Base-by-base conservation (phyloP, 2,888 invertebrate genomes). In the Oligia strigilis region DNA sequence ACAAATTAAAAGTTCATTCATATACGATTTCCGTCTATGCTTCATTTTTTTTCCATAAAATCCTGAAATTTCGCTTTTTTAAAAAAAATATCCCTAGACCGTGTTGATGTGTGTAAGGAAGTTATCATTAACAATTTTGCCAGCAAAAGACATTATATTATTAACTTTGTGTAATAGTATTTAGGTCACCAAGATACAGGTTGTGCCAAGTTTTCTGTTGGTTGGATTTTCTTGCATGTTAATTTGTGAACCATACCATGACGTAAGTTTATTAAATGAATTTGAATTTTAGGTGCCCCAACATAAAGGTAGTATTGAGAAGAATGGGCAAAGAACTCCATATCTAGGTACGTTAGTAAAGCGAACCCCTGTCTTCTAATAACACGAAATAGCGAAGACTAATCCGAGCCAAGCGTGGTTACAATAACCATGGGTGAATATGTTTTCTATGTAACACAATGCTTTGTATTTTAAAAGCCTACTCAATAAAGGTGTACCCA, bases 401-500 rank as follows among this genome's bases (percentile, higher is more conserved):
- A 40, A 11, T 65, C 23, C 4, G 5, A n/a, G 17, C n/a, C 36
- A 8, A 52, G 72, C 17, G 4, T n/a, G 29, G 29, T 49, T 23
- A 70, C 23, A 70, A 14, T 49, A 73, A 73, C 9, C 14, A 46
- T 17, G 60, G 5, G 13, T 43, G 11, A 8, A 23, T n/a, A 19
- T 29, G 19, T 29, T 49, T 40, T 4, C 36, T 40, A 52, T 14
- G 11, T 19, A 19, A 29, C 23, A n/a, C 8, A 29, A 43, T 64
- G 29, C 29, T 17, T 69, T 40, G 6, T 2, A 55, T n/a, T 77
- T 81, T 52, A 6, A 81, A 73, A 65, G 46, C 65, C 4, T 23
- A 4, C 55, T 49, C 65, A 58, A 13, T 43, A n/a, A 29, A 58
- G 62, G 13, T 40, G 75, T 60, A 49, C 74, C 71, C 11, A 73